Percentiles rank a stretch among this genome's conserved stretches.
These are phyloP conservation scores for Formica selysi DNA, from an alignment of 1,140 invertebrate species.

Conservation along the genomic window DNA sequence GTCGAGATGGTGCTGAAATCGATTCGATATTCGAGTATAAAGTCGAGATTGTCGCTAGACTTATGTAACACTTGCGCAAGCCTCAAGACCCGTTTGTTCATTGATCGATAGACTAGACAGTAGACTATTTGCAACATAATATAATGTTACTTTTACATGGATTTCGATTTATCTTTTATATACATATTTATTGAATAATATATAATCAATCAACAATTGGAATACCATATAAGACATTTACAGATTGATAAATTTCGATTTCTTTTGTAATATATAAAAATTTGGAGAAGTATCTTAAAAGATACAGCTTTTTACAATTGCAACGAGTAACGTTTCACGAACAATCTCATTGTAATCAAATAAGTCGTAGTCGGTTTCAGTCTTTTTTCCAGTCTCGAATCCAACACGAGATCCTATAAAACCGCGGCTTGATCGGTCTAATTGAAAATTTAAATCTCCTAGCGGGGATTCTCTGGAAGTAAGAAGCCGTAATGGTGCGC, in stretches of 20 bases:
- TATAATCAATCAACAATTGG: neutral
- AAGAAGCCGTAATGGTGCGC: slow-evolving; percentile 53
- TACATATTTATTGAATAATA: neutral
- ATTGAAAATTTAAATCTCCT: slow-evolving; percentile 17
- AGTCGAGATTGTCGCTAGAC: neutral
- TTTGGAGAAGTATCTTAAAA: neutral
- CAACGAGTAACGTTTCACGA: slow-evolving; percentile 1
- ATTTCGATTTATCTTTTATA: neutral
- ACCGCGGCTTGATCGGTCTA: slow-evolving; percentile 1
- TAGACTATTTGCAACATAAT: neutral
- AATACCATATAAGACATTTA: no score
- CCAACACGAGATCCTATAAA: neutral
- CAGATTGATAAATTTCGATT: neutral
- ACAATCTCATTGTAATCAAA: neutral
- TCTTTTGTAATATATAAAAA: neutral
- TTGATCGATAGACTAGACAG: neutral
- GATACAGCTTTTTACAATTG: neutral
- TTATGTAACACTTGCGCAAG: neutral
- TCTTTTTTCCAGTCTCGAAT: no score
- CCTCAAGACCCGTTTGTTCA: neutral
- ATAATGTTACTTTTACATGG: neutral
- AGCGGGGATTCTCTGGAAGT: slow-evolving; percentile 12
- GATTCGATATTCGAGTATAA: slow-evolving; percentile 44
- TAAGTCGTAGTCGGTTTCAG: neutral
- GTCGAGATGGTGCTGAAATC: slow-evolving; percentile 78